Conservation (phyloP, 2,888 invertebrate genomes). For the Melanchra persicariae region DNA sequence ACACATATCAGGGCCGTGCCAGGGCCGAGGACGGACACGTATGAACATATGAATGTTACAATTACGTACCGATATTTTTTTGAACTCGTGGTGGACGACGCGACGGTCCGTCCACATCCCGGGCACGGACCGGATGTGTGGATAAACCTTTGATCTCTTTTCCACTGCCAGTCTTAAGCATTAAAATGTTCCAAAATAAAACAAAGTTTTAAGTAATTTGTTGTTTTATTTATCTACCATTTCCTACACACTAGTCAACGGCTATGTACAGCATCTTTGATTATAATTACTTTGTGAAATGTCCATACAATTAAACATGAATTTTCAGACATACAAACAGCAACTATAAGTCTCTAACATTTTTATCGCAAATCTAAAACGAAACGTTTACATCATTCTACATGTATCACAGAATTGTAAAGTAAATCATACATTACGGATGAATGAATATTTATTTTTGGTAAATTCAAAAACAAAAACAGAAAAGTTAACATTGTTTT, state of each 20-base stretch:
- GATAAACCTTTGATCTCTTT: neutral
- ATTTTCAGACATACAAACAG: slow-evolving; percentile 54
- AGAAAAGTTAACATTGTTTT: slow-evolving; percentile 23
- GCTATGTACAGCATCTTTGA: slow-evolving; percentile 85
- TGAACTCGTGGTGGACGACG: too few relatives aligned
- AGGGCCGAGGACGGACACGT: too few relatives aligned
- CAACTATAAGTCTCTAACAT: slow-evolving; percentile 32
- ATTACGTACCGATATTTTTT: too few relatives aligned
- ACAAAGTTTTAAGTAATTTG: slow-evolving; percentile 57
- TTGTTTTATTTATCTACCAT: slow-evolving; percentile 80
- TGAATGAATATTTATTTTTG: slow-evolving; percentile 55
- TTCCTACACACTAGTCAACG: slow-evolving; percentile 89
- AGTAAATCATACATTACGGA: slow-evolving; percentile 45
- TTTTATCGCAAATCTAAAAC: slow-evolving; percentile 44
- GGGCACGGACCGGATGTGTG: too few relatives aligned
- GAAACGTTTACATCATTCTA: slow-evolving; percentile 55
- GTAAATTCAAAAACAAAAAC: slow-evolving; percentile 50
- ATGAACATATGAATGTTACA: too few relatives aligned
- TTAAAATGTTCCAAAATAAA: slow-evolving; percentile 60
- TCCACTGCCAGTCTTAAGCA: neutral
- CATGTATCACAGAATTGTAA: slow-evolving; percentile 69
- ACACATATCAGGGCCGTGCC: too few relatives aligned
- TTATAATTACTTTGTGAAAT: slow-evolving; percentile 65
- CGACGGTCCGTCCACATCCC: too few relatives aligned
- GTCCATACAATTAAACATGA: slow-evolving; percentile 54